These are phyloP conservation scores for Hanleya hanleyi DNA, from an alignment of 2,888 invertebrate species.

Conservation along the genomic window DNA sequence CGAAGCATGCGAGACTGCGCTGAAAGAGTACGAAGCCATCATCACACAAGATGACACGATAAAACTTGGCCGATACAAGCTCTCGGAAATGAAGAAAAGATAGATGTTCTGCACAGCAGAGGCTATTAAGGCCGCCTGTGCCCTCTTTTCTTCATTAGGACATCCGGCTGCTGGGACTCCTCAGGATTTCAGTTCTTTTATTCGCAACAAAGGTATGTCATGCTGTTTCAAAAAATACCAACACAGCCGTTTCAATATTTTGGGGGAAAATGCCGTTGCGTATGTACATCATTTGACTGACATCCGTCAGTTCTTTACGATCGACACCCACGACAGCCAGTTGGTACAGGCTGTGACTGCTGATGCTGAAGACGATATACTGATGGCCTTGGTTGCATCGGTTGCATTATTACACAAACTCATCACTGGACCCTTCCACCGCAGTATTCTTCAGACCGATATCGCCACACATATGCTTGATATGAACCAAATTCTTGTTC, in stretches of 20 bases:
- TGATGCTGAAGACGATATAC: no score
- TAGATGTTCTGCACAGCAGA: background rate
- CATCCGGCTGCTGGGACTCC: background rate
- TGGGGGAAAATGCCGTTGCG: no score
- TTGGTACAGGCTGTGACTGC: no score
- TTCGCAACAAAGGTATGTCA: background rate
- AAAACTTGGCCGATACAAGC: background rate
- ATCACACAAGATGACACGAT: background rate
- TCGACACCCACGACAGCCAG: no score
- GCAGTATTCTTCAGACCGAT: no score
- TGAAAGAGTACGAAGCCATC: background rate
- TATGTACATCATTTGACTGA: no score
- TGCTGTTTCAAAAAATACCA: background rate
- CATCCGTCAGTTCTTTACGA: no score
- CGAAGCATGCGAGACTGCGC: background rate
- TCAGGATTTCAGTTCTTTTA: background rate
- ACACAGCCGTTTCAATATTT: background rate
- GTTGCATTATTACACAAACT: no score
- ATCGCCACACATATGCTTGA: no score
- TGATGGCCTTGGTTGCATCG: no score
- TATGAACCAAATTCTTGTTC: no score
- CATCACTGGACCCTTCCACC: no score
- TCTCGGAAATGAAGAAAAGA: background rate
- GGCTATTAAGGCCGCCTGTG: background rate
- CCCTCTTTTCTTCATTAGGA: background rate